Base-by-base conservation (phyloP, 2,797 vertebrate species). In the Catostomus latipinnis region DNA sequence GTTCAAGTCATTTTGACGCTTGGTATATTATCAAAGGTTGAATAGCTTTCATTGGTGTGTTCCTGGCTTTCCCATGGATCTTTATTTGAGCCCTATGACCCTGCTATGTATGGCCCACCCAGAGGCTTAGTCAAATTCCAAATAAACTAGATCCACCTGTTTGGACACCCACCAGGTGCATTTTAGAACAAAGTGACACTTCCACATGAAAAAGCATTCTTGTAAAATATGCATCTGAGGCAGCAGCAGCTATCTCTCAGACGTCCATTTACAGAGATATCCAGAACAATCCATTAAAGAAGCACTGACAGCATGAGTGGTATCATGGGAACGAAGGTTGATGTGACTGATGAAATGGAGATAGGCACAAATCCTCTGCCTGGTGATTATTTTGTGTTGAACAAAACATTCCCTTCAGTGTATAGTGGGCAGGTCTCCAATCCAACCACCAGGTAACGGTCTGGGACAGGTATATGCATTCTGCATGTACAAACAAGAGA, bases 401-500 rank as follows among this genome's bases (percentile, higher is more conserved):
- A 78, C 79, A 49, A 43, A 80, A 76, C 78, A 58, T 81, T 85
- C 87, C 73, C 58, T 53, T 65, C 92, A 94, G 89, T 90, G 93
- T 85, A 94, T 93, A 68, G 92, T 92, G 45, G 92, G 88, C 82
- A 94, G 65, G 43, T 94, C 93, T 84, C 92, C 92, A 52, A 93
- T 90, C 94, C 94, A 95, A 82, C 92, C 90, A 85, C 92, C 93
- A 43, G 94, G 94, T 82, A 95, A 87, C 2, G 94, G 93, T 70
- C 94, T 92, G 81, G 93, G 92, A 88, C 93, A 94, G 0, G 91
- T 92, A 66, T 94, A 95, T 78, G 94, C 93, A 81, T 91, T 94
- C 94, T 95, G 91, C 65, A 78, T 34, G 84, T 34, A 34, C 34
- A 50, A 82, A 79, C 71, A 69, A 79, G 61, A 83, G 74, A 88